Base-by-base conservation (phyloP, 2,888 invertebrate species). In the Drosophila atripex region DNA sequence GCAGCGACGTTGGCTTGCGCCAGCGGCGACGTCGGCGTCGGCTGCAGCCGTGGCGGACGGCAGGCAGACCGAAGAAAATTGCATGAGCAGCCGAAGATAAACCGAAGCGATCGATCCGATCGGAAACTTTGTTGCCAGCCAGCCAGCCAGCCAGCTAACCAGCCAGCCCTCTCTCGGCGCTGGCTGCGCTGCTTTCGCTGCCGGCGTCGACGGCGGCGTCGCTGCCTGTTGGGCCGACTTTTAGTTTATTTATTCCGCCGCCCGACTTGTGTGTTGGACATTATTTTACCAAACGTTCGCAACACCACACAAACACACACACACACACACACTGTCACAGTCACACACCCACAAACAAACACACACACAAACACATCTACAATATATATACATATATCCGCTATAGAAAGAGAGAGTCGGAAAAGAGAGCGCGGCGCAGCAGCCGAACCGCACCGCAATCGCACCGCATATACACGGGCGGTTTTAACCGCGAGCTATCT, bases 191-290 rank as follows among this genome's bases (percentile, higher is more conserved):
- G 80, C 73, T 65, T 70, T 56, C 73, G 75, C 73, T 32, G 32
- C 32, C 32, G 32, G n/a, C 35, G 35, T 75, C 39, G 56, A 35
- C 46, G 72, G 57, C 53, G 71, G 53, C 64, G 71, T 60, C 66
- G 54, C 58, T 58, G 73, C 65, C 55, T 66, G 65, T 18, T 41
- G 41, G 41, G 41, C 41, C 73, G 77, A 77, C 77, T 79, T 75
- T 83, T 85, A 82, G 86, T 90, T 91, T 91, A 91, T 91, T 91
- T 91, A 91, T 90, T 91, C 90, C 89, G 89, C 86, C 90, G 91
- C 89, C 89, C 88, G 90, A 91, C 43, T 90, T 88, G 90, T 88
- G 90, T 89, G 90, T 35, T 89, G 90, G 91, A 90, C 91, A 90
- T 89, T 91, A 88, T 89, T 90, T 90, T 86, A 86, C 88, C 86